These are phyloP conservation scores for Xylophagus ater DNA, from an alignment of 2,888 invertebrate species.

Conservation along the genomic window DNA sequence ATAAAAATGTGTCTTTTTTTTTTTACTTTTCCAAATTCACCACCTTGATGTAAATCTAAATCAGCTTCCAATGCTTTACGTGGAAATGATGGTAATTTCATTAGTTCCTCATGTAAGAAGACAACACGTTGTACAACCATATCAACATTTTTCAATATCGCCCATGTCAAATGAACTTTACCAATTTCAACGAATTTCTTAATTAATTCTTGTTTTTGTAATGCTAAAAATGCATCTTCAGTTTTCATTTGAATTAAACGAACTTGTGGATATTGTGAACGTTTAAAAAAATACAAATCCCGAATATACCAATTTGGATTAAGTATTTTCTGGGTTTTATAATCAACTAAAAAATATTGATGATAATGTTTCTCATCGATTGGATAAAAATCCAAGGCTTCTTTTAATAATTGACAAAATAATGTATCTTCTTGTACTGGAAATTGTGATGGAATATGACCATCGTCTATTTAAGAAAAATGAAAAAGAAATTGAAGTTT, in stretches of 20 bases:
- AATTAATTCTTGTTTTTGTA: constrained; percentile 81
- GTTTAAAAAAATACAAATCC: constrained; percentile 89
- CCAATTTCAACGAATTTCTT: constrained; percentile 96
- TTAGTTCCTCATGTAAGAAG: constrained; percentile 95
- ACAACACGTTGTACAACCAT: constrained; percentile 96
- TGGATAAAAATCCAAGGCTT: constrained; percentile 93
- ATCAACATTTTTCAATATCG: constrained; percentile 82
- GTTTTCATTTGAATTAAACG: constrained; percentile 88
- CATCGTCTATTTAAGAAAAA: constrained; percentile 72
- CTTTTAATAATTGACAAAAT: constrained; percentile 86
- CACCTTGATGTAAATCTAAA: constrained; percentile 81
- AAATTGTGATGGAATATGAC: constrained; percentile 95
- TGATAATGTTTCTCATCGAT: constrained; percentile 82
- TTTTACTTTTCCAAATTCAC: constrained; percentile 71
- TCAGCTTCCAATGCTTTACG: constrained; percentile 96
- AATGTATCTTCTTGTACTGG: constrained; percentile 97
- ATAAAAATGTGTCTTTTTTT: not conserved
- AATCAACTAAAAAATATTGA: constrained; percentile 92
- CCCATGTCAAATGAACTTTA: constrained; percentile 85
- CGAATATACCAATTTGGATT: constrained; percentile 91
- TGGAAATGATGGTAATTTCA: constrained; percentile 97
- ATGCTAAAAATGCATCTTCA: constrained; percentile 76
- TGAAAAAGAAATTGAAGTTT: constrained; percentile 1
- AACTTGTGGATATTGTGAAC: constrained; percentile 95
- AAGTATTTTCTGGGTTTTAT: constrained; percentile 95